Percentiles rank a stretch among this genome's conserved stretches.
phyloP scores from a whole-genome alignment of 2,888 invertebrate genomes.

The Tiphia femorata region DNA sequence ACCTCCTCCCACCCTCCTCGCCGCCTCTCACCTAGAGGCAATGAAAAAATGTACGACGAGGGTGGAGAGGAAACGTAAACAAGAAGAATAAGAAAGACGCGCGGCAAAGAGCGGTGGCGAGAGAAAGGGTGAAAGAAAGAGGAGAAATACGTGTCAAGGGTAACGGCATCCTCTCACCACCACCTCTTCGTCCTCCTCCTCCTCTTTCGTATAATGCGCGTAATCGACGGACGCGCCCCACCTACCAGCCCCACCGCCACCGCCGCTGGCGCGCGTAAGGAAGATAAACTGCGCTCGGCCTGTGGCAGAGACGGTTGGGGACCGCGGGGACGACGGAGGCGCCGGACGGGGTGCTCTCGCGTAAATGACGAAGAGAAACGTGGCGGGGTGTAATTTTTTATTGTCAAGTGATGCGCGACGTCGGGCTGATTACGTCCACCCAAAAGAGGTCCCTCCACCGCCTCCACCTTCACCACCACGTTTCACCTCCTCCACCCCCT shows the following conservation, averaged over 20 bases:
- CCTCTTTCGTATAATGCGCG: background rate
- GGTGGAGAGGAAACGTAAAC: too few relatives aligned
- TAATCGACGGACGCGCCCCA: slow-evolving; percentile 1
- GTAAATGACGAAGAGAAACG: slow-evolving; percentile 17
- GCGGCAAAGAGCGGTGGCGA: background rate
- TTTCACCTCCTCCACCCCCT: too few relatives aligned
- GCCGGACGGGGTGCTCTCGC: too few relatives aligned
- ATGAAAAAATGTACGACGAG: too few relatives aligned
- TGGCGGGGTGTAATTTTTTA: slow-evolving; percentile 39
- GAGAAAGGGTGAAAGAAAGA: too few relatives aligned
- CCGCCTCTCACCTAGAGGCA: too few relatives aligned
- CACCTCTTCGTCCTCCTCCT: background rate
- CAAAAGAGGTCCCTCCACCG: slow-evolving; percentile 24
- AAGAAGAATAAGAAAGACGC: too few relatives aligned
- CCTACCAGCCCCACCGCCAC: too few relatives aligned
- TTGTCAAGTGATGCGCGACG: slow-evolving; percentile 37
- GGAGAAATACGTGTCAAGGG: background rate
- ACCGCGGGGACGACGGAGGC: background rate
- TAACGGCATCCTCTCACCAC: background rate
- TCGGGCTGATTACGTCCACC: slow-evolving; percentile 42
- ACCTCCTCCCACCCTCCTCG: too few relatives aligned
- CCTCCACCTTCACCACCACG: too few relatives aligned
- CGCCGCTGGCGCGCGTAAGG: background rate
- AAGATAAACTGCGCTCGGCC: slow-evolving; percentile 3
- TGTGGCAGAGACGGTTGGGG: too few relatives aligned